Conservation (phyloP, 2,888 invertebrate species). For the Coleophora deauratella region DNA sequence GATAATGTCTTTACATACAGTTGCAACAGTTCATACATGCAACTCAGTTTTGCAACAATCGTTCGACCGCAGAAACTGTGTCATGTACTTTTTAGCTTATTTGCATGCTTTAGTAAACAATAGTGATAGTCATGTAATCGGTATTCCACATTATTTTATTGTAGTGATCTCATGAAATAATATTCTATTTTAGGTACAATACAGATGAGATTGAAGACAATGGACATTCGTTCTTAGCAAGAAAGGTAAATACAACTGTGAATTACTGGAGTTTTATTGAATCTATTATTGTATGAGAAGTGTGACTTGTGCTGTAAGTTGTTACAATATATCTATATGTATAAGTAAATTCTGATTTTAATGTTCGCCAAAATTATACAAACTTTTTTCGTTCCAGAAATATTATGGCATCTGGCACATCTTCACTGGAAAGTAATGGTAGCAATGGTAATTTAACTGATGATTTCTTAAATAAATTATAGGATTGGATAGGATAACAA, state of each 20-base stretch:
- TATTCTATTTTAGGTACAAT: constrained; percentile 12
- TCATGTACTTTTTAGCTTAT: constrained; percentile 40
- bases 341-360: too few relatives aligned
- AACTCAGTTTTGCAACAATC: constrained; percentile 65
- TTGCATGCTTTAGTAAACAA: constrained; percentile 17
- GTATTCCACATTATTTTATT: not conserved
- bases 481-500: too few relatives aligned
- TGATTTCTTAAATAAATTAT: too few relatives aligned
- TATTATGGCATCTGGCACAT: constrained; percentile 85
- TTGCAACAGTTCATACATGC: constrained; percentile 42
- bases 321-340: too few relatives aligned
- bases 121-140: not conserved
- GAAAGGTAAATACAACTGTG: constrained; percentile 23
- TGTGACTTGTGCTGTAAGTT: too few relatives aligned
- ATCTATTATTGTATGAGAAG: too few relatives aligned
- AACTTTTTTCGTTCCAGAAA: too few relatives aligned
- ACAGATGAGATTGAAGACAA: constrained; percentile 24
- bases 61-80: constrained; percentile 69
- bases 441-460: constrained; percentile 80
- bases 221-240: constrained; percentile 31
- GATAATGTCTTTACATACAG: constrained; percentile 9
- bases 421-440: constrained; percentile 84
- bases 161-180: constrained; percentile 2
- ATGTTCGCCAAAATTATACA: too few relatives aligned
- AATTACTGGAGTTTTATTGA: too few relatives aligned